Evolutionary conservation across 2,888 invertebrate genomes (phyloP).

Genomic region (Punctoribates punctum): DNA sequence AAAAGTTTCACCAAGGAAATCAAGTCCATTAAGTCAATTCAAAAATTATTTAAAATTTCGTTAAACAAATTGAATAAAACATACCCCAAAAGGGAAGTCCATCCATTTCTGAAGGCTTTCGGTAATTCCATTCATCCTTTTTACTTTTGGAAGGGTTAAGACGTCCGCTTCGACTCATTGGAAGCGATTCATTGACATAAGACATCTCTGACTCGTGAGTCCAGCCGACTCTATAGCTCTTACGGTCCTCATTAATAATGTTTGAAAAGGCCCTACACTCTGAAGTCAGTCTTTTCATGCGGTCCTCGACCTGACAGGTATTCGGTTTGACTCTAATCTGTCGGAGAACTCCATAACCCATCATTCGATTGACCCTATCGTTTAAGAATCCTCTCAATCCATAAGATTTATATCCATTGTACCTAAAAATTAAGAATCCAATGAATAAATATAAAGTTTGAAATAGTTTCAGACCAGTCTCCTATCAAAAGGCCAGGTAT

Average conservation of each 20-base stretch:
- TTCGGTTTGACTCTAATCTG: slow-evolving; percentile 55
- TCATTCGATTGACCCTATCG: slow-evolving; percentile 57
- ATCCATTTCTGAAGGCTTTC: slow-evolving; percentile 52
- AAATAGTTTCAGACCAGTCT: slow-evolving; percentile 43
- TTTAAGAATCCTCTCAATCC: slow-evolving; percentile 57
- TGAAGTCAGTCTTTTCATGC: slow-evolving; percentile 46
- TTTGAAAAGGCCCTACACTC: slow-evolving; percentile 49
- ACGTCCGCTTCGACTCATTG: slow-evolving; percentile 38
- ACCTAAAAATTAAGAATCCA: slow-evolving; percentile 52
- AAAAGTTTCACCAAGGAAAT: too few species aligned
- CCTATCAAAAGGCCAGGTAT: slow-evolving; percentile 53
- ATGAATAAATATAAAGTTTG: background rate
- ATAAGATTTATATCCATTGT: slow-evolving; percentile 57
- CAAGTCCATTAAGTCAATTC: too few species aligned
- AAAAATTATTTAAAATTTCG: too few species aligned
- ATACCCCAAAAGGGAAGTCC: slow-evolving; percentile 55
- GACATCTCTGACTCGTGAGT: slow-evolving; percentile 33
- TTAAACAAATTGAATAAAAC: background rate
- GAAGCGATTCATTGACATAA: slow-evolving; percentile 41
- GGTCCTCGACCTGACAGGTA: slow-evolving; percentile 48
- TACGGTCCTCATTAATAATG: slow-evolving; percentile 50
- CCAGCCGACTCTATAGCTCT: slow-evolving; percentile 50
- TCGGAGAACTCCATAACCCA: slow-evolving; percentile 58
- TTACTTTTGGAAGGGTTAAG: slow-evolving; percentile 45
- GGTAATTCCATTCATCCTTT: slow-evolving; percentile 52